Evolutionary conservation across 2,888 invertebrate species (phyloP), one percentile per base, ranked within the genome.

Genomic region (Allygus modestus): DNA sequence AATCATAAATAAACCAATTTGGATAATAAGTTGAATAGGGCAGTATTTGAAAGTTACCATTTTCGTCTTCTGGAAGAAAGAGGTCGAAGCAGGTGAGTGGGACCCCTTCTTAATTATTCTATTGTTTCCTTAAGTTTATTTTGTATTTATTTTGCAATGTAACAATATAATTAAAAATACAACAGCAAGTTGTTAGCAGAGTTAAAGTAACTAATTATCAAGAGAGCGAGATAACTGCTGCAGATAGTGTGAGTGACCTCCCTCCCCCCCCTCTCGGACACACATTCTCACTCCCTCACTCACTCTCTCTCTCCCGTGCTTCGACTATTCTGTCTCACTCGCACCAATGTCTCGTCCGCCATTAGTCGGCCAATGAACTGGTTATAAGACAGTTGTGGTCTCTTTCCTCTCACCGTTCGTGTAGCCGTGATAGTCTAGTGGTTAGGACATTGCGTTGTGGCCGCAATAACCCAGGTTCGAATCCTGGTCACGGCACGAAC

Each of bases 371-470:
- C 15, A 46, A 46, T 46, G 2, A 1, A 15, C 12, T 15, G 12
- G 12, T 46, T 46, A 46, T 46, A 46, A 46, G 2, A 7, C 9
- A 46, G 46, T 46, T 46, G 4, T 37, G 9, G 5, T 9, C 37
- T 7, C 37, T 37, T 4, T 37, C 9, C 5, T 7, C 4, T 9
- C 46, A 46, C 37, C 11, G 54, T 54, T 54, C 54, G 23, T 20
- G 2, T 4, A 71, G 71, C 71, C 71, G 71, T 71, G 71, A 71
- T 94, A 93, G 93, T 94, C 93, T 93, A 93, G 94, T 94, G 93
- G 93, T 94, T 93, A 93, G 94, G 93, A 94, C 93, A 92, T 93
- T 93, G 93, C 94, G 94, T 94, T 94, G 94, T 94, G 94, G 94
- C 94, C 94, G 94, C 93, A 93, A 93, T 93, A 94, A 94, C 94